These are phyloP conservation scores for Crotalus tigris DNA, from an alignment of 2,113 vertebrate species.

Conservation along the genomic window DNA sequence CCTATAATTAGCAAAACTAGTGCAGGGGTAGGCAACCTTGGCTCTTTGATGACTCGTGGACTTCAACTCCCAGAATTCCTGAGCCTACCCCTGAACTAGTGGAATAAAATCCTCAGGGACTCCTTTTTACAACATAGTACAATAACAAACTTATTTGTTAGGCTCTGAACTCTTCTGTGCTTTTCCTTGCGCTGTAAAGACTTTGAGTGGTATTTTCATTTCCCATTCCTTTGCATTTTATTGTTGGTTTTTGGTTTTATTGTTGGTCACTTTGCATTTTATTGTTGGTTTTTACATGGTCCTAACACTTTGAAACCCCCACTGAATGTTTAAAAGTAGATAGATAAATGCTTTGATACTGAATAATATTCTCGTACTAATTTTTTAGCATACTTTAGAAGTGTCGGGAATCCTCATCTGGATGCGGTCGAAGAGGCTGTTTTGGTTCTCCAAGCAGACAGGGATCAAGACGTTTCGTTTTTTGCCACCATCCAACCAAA, in stretches of 20 bases:
- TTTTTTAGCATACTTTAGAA: constrained; percentile 83
- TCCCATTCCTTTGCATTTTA: not conserved
- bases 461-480: constrained; percentile 86
- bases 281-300: not conserved
- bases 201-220: not conserved
- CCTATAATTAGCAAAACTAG: no score
- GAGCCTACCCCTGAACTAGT: no score
- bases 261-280: not conserved
- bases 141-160: no score
- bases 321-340: not conserved
- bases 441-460: constrained; percentile 81
- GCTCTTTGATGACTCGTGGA: no score
- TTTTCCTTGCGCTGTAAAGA: not conserved
- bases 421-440: constrained; percentile 83
- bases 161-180: not conserved
- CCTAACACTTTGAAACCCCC: not conserved
- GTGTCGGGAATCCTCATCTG: constrained; percentile 82
- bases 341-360: not conserved
- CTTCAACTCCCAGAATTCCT: no score
- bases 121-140: no score
- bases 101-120: no score
- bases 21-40: no score
- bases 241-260: not conserved
- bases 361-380: not conserved
- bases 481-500: constrained; percentile 82